Percentiles rank a stretch among this genome's conserved stretches.
Evolutionary conservation across 2,888 invertebrate genomes (phyloP).

Genomic region (Micropterix aruncella): DNA sequence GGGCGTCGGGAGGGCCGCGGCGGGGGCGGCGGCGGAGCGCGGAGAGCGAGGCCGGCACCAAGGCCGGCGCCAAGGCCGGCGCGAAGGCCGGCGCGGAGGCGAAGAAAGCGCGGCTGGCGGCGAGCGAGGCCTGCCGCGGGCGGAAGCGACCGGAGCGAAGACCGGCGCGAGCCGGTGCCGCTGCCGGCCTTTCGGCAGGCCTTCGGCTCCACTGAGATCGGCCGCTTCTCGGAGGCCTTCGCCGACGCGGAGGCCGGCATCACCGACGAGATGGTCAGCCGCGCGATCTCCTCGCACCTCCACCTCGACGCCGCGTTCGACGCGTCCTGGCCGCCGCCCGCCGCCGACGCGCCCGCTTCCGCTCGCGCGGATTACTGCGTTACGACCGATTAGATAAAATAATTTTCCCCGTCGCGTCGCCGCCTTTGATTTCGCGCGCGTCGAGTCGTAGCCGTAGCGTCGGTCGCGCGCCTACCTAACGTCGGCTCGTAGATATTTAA

Average conservation of each 20-base stretch:
- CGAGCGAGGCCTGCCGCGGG: conserved; percentile 7
- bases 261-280: conserved; percentile 20
- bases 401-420: too few relatives aligned
- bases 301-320: conserved; percentile 26
- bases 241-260: conserved; percentile 32
- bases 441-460: too few relatives aligned
- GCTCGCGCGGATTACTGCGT: conserved; percentile 25
- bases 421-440: too few relatives aligned
- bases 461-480: too few relatives aligned
- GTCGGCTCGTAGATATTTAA: too few relatives aligned
- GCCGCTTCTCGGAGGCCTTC: conserved; percentile 66
- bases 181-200: conserved; percentile 75
- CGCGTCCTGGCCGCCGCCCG: conserved; percentile 31
- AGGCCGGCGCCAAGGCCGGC: conserved; percentile 11
- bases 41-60: conserved; percentile 6
- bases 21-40: conserved; percentile 7
- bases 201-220: conserved; percentile 75
- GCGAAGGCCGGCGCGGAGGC: conserved; percentile 5
- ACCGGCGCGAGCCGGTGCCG: conserved; percentile 27
- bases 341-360: conserved; percentile 18
- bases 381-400: too few relatives aligned
- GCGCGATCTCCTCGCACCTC: conserved; percentile 8
- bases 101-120: too few relatives aligned
- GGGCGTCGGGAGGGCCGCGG: conserved; percentile 8
- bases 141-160: conserved; percentile 13